Percentiles rank a stretch among this genome's conserved stretches.
phyloP scores from a whole-genome alignment of 2,113 vertebrate species.

The Sturnira hondurensis region DNA sequence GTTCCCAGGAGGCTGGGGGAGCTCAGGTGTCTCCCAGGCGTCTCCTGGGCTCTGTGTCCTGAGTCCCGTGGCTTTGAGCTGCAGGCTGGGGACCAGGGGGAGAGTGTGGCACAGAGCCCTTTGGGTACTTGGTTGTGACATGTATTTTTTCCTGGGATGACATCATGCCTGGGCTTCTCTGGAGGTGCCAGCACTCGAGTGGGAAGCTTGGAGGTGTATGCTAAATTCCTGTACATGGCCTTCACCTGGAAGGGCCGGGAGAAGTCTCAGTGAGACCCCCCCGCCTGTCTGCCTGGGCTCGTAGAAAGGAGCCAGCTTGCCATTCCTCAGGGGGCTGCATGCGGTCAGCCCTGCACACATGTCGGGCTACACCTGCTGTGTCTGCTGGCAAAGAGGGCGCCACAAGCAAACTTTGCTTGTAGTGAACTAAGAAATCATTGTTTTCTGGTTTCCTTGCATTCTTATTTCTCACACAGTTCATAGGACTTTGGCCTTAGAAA shows the following conservation, averaged over 20 bases:
- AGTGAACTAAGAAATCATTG: background rate
- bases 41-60: accelerated
- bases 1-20: background rate
- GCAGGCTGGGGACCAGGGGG: background rate
- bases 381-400: accelerated
- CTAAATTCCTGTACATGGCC: background rate
- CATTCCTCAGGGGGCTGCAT: background rate
- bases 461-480: background rate
- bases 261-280: background rate
- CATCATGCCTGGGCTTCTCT: background rate
- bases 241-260: background rate
- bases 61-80: background rate
- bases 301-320: too few relatives aligned
- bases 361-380: background rate
- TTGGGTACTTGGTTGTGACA: background rate
- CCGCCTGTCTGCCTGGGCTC: background rate
- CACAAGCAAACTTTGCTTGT: background rate
- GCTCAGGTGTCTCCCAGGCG: background rate
- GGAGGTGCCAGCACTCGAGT: background rate
- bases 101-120: background rate
- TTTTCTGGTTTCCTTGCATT: background rate
- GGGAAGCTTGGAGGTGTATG: background rate
- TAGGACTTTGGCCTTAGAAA: background rate
- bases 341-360: accelerated
- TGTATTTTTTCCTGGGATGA: accelerated